Percentiles rank a stretch among this genome's conserved stretches.
Conservation (phyloP, 2,797 vertebrate species). For the Lagocephalus sceleratus region DNA sequence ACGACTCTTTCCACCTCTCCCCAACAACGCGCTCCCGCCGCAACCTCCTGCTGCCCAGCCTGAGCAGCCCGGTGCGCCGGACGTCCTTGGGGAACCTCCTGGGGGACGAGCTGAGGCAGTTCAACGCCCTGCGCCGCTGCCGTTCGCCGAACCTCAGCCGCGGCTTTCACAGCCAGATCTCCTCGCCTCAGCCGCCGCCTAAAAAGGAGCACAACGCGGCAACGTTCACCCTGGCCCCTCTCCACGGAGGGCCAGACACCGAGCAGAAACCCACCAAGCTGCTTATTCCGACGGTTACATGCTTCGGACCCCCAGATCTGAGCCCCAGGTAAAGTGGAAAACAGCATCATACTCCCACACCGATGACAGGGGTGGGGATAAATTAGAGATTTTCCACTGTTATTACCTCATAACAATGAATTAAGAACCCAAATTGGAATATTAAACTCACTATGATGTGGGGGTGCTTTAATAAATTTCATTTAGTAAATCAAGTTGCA, state of each 20-base stretch:
- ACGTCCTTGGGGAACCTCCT: conserved; percentile 88
- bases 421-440: background rate
- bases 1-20: conserved; percentile 78
- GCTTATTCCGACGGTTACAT: conserved; percentile 84
- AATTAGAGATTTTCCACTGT: background rate
- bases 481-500: no score
- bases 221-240: conserved; percentile 14
- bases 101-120: conserved; percentile 87
- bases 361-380: no score
- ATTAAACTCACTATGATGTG: no score
- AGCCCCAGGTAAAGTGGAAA: conserved; percentile 85
- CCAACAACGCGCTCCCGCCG: conserved; percentile 70
- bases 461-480: no score
- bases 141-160: conserved; percentile 78
- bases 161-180: conserved; percentile 65
- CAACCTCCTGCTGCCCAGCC: conserved; percentile 83
- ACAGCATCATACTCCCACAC: background rate
- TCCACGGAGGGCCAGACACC: conserved; percentile 8
- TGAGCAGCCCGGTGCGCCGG: conserved; percentile 81
- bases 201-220: conserved; percentile 57
- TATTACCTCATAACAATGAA: background rate
- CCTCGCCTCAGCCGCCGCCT: conserved; percentile 69
- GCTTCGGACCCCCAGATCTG: conserved; percentile 83
- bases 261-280: conserved; percentile 81
- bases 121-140: conserved; percentile 82